Evolutionary conservation across 2,888 invertebrate species (phyloP).

Genomic region (Rotaria macrura): DNA sequence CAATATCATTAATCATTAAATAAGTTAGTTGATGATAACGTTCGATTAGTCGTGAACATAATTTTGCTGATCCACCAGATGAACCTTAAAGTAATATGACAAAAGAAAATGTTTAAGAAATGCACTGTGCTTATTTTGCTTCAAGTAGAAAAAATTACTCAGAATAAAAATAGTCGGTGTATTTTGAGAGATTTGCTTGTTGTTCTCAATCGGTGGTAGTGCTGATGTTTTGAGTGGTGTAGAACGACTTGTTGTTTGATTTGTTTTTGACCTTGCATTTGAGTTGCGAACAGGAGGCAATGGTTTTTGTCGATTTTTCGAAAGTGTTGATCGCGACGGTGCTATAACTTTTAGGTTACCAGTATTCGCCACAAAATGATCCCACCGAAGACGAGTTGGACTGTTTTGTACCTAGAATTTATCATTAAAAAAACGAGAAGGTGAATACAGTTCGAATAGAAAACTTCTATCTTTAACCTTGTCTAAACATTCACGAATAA

Average conservation of each 20-base stretch:
- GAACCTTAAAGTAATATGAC: neutral
- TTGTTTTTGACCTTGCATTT: neutral
- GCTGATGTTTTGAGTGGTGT: neutral
- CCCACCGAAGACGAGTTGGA: neutral
- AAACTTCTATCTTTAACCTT: neutral
- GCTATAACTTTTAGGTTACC: neutral
- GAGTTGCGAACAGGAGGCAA: neutral
- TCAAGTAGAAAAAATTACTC: neutral
- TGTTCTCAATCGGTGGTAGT: neutral
- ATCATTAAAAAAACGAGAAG: too few relatives aligned
- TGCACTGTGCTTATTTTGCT: too few relatives aligned
- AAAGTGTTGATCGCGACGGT: neutral
- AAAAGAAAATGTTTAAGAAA: neutral
- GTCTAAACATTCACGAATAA: slow-evolving; percentile 13
- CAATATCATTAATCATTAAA: neutral
- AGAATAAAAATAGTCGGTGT: neutral
- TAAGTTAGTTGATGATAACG: neutral
- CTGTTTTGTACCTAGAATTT: neutral
- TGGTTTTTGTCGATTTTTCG: neutral
- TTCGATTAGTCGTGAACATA: neutral
- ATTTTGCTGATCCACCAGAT: neutral
- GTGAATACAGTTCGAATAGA: too few relatives aligned
- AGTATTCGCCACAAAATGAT: neutral
- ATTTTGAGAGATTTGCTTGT: neutral
- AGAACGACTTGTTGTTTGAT: neutral